Evolutionary conservation across 2,888 invertebrate species (phyloP), one percentile per base, ranked within the genome.

Genomic region (Hemithea aestivaria): DNA sequence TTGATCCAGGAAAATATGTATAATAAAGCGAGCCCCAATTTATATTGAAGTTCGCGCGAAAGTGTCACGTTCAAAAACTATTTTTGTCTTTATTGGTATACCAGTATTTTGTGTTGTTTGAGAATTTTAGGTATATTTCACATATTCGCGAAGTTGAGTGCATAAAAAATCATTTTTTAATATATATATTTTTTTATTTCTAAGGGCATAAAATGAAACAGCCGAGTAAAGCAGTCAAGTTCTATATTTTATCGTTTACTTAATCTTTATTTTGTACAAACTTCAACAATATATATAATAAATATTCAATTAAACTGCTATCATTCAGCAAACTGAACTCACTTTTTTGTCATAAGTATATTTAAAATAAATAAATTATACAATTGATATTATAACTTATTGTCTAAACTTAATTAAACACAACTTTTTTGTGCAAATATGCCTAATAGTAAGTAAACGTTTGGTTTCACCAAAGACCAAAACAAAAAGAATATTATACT

Each of bases 181-280:
- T n/a, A n/a, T n/a, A n/a, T n/a, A 25, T 9, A 24, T 7, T 7
- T n/a, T 23, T 7, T 8, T 4, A 7, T 28, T 4, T 2, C 3
- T 16, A 16, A 16, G 16, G 16, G 9, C 20, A 4, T 20, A 8
- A 30, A 85, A 77, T 76, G 43, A 85, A 84, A 84, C 74, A 22
- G 63, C 52, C 30, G 10, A 39, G 30, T 77, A 88, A 88, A 88
- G 88, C 88, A 88, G 88, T 88, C 88, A 87, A 87, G 87, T 87
- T 87, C 88, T 88, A 88, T 88, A 87, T 83, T 41, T 87, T 87
- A 88, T 88, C 78, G 77, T 88, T 87, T 88, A 88, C 88, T 88
- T 88, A 88, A 83, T 87, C 88, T 87, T 88, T 87, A 87, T 87
- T 88, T 88, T 88, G 88, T 88, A 88, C 88, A 88, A 88, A 88